Conservation (phyloP, 1,140 invertebrate species). For the Drosophila elegans region DNA sequence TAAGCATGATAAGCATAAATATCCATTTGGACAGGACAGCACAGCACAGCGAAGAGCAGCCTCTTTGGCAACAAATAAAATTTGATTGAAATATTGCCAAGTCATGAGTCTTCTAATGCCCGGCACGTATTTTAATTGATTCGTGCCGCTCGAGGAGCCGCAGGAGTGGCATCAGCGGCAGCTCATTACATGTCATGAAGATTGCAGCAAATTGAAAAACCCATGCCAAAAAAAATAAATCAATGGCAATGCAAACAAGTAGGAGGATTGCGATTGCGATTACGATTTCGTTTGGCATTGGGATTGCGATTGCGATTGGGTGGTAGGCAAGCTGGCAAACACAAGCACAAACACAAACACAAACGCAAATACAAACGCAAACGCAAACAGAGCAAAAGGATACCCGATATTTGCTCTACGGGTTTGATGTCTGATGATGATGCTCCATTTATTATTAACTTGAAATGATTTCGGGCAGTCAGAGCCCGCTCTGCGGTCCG, state of each 20-base stretch:
- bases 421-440: slow-evolving; percentile 81
- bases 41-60: too few relatives aligned
- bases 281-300: too few relatives aligned
- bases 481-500: slow-evolving; percentile 25
- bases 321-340: slow-evolving; percentile 19
- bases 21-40: slow-evolving; percentile 38
- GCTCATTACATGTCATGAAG: slow-evolving; percentile 70
- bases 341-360: slow-evolving; percentile 17
- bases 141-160: slow-evolving; percentile 62
- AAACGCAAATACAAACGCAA: slow-evolving; percentile 3
- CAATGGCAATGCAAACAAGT: slow-evolving; percentile 77
- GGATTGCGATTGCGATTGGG: slow-evolving; percentile 1
- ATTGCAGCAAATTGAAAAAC: slow-evolving; percentile 53
- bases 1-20: slow-evolving; percentile 77
- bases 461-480: slow-evolving; percentile 83
- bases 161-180: slow-evolving; percentile 44
- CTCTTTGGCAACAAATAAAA: slow-evolving; percentile 22
- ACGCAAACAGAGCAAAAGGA: slow-evolving; percentile 59
- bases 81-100: slow-evolving; percentile 65
- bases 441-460: slow-evolving; percentile 84
- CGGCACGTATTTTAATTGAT: slow-evolving; percentile 81
- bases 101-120: slow-evolving; percentile 70
- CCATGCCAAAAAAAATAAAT: slow-evolving; percentile 59
- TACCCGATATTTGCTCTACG: slow-evolving; percentile 72
- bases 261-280: slow-evolving; percentile 3